Conservation (phyloP, 1,140 invertebrate species). For the Lordiphosa clarofinis region DNA sequence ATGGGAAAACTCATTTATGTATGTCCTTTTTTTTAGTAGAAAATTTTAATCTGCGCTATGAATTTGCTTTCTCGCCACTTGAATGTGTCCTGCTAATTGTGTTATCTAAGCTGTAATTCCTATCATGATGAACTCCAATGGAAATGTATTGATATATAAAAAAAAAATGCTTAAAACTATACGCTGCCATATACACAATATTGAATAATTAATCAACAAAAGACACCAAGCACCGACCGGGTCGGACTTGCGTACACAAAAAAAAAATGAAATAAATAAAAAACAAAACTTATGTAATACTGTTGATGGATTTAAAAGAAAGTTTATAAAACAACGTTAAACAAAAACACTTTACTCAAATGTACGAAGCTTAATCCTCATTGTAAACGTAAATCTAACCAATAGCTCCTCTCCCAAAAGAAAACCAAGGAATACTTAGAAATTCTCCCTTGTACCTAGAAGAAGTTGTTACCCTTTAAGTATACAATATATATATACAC, state of each 20-base stretch:
- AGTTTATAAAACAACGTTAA: constrained; percentile 75
- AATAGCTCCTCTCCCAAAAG: constrained; percentile 34
- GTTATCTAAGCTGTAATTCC: constrained; percentile 38
- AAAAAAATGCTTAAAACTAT: constrained; percentile 44
- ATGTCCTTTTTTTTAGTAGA: no score
- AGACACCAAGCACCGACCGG: constrained; percentile 38
- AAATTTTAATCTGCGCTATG: constrained; percentile 13
- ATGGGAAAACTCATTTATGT: no score
- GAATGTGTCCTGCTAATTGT: constrained; percentile 42
- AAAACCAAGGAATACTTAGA: constrained; percentile 34
- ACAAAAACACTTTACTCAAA: constrained; percentile 36
- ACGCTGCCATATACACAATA: constrained; percentile 65
- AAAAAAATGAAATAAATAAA: no score
- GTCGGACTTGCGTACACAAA: constrained; percentile 49
- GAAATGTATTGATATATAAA: constrained; percentile 54
- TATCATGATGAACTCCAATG: constrained; percentile 30
- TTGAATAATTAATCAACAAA: constrained; percentile 37
- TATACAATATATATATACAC: constrained; percentile 32
- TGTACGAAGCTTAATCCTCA: constrained; percentile 34
- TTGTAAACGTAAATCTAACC: constrained; percentile 26
- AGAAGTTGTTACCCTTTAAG: constrained; percentile 66
- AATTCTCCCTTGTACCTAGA: constrained; percentile 63
- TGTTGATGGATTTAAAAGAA: constrained; percentile 65
- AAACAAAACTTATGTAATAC: constrained; percentile 44
- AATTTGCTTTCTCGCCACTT: constrained; percentile 52